Evolutionary conservation across 2,888 invertebrate species (phyloP), one percentile per base, ranked within the genome.

Genomic region (Drosophila kanekoi): DNA sequence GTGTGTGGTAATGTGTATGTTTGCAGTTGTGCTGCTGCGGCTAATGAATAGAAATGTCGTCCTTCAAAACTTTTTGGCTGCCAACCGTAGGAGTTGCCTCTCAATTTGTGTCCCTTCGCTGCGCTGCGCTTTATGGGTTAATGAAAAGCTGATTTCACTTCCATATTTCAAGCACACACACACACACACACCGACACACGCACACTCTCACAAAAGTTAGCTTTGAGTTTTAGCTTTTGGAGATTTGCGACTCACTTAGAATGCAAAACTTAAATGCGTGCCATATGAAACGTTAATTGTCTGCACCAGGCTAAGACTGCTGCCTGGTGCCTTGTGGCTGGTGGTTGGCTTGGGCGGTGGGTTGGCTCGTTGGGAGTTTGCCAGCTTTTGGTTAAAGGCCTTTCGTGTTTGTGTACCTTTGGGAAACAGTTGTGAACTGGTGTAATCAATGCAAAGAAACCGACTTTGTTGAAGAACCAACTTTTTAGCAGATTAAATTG

Each of bases 41-140:
- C 80, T 88, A 87, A 87, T 88, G 87, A 88, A 87, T 83, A 74
- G 79, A 81, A 80, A 88, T 77, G 78, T 79, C 78, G 75, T 72
- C 74, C 76, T 81, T 75, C 76, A 77, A 76, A 79, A 86, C 70
- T 87, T 86, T 87, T 74, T 52, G 79, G 56, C 68, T 72, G 68
- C 61, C 59, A 67, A 68, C n/a, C 57, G 14, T 58, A 57, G 35
- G 37, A 58, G 41, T 51, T 53, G 35, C 60, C 62, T 73, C 60
- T 49, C 59, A 59, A 70, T 60, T 60, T 58, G 63, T 59, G 52
- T 54, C 53, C 14, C 70, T 47, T 35, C 14, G 13, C 41, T 11
- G 37, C 32, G 48, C 38, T 49, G 54, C 35, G 49, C 59, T 51
- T 60, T 64, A 61, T 65, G 78, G 74, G 77, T 83, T 86, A 86